Evolutionary conservation across 2,888 invertebrate species (phyloP).

Genomic region (Philopedon plagiatum): DNA sequence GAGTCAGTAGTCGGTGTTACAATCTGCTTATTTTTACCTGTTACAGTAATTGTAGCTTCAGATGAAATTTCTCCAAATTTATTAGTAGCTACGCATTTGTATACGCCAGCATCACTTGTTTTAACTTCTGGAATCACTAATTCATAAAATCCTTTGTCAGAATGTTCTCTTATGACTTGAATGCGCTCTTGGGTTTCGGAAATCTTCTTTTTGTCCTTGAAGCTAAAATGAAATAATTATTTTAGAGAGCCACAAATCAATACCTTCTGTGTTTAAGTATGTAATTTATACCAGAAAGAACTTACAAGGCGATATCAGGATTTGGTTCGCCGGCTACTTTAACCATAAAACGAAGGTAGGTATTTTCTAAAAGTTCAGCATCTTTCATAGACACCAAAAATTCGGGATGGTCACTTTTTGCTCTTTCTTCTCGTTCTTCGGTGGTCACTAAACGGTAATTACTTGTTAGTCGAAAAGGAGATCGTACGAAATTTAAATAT

Average conservation of each 20-base stretch:
- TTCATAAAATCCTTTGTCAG: slow-evolving; percentile 89
- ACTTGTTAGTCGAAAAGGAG: background rate
- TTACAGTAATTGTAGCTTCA: slow-evolving; percentile 84
- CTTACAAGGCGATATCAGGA: slow-evolving; percentile 93
- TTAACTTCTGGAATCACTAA: slow-evolving; percentile 87
- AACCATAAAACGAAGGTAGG: slow-evolving; percentile 90
- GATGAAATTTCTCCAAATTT: slow-evolving; percentile 83
- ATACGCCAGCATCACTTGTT: slow-evolving; percentile 84
- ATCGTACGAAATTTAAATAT: background rate
- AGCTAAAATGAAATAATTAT: slow-evolving; percentile 72
- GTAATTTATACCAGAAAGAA: slow-evolving; percentile 55
- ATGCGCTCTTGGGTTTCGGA: slow-evolving; percentile 77
- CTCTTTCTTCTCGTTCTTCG: slow-evolving; percentile 79
- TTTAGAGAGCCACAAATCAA: background rate
- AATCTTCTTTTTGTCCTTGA: slow-evolving; percentile 85
- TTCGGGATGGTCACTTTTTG: slow-evolving; percentile 82
- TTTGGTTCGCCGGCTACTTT: slow-evolving; percentile 90
- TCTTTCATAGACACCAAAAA: slow-evolving; percentile 90
- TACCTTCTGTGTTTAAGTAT: too few species aligned
- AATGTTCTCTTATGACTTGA: slow-evolving; percentile 80
- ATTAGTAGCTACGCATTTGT: slow-evolving; percentile 88
- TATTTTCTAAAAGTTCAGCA: slow-evolving; percentile 88
- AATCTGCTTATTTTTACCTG: slow-evolving; percentile 75
- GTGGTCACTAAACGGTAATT: slow-evolving; percentile 73
- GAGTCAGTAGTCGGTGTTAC: too few species aligned